A percentile compares a stretch with the other conserved stretches of the same genome.
phyloP scores from a whole-genome alignment of 2,888 invertebrate genomes.

The Cephus spinipes region DNA sequence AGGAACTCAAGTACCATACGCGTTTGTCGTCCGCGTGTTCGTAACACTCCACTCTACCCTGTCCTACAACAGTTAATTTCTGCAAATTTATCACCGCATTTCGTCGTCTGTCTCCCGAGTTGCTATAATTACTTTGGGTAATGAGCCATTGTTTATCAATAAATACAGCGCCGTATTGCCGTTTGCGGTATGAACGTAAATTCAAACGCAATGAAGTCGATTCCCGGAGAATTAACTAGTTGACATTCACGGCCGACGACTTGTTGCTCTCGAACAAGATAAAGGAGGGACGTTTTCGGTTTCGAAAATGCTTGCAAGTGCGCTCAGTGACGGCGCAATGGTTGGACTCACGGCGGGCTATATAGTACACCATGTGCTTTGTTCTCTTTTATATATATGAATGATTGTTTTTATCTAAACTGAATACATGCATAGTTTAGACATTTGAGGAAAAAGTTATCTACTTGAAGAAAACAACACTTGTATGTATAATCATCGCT shows the following conservation, averaged over 20 bases:
- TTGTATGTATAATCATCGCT: too few species aligned
- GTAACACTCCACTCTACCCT: not conserved
- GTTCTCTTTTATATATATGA: not conserved
- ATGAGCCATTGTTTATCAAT: not conserved
- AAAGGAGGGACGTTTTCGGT: not conserved
- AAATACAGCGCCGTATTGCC: not conserved
- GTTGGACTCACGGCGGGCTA: not conserved
- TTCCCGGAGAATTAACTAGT: not conserved
- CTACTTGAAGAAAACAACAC: not conserved
- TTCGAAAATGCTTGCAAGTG: not conserved
- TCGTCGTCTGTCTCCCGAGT: not conserved
- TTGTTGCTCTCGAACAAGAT: not conserved
- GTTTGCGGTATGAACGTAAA: not conserved
- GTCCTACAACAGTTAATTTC: not conserved
- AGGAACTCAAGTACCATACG: not conserved
- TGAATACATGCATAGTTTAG: not conserved
- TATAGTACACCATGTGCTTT: not conserved
- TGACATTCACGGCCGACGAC: not conserved
- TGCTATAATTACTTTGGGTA: not conserved
- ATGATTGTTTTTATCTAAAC: not conserved
- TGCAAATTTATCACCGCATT: not conserved
- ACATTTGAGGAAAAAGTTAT: not conserved
- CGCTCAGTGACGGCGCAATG: not conserved
- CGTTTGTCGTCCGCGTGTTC: not conserved
- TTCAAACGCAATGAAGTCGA: not conserved